Evolutionary conservation across 2,797 vertebrate genomes (phyloP).

Genomic region (Lithobates sylvaticus): DNA sequence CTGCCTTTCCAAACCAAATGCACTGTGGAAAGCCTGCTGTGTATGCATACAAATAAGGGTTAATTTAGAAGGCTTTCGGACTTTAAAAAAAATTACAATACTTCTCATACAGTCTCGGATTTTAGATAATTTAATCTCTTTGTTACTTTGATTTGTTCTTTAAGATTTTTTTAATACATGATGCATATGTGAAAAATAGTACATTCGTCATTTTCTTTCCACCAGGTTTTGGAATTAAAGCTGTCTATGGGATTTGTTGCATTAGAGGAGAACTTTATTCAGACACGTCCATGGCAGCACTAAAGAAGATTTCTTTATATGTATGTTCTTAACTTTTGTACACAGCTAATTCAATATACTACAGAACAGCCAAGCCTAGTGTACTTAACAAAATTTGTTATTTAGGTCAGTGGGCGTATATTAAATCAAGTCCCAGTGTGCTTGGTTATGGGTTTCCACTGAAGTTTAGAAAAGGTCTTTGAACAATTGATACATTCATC

Average conservation of each 20-base stretch:
- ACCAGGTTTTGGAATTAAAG: not conserved
- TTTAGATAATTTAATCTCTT: not conserved
- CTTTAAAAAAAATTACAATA: too few species aligned
- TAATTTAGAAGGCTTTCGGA: not conserved
- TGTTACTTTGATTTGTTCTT: not conserved
- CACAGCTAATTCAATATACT: conserved; percentile 24
- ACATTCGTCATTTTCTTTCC: not conserved
- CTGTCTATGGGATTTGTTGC: not conserved
- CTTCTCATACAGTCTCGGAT: too few species aligned
- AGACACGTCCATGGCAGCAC: not conserved
- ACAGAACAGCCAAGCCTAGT: conserved; percentile 16
- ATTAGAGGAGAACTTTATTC: not conserved
- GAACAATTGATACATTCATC: conserved; percentile 56
- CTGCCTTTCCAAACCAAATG: not conserved
- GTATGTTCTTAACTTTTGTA: conserved; percentile 16
- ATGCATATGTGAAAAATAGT: not conserved
- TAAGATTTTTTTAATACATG: not conserved
- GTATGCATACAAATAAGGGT: not conserved
- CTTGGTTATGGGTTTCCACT: conserved; percentile 24
- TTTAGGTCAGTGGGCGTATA: conserved; percentile 42
- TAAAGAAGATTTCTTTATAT: not conserved
- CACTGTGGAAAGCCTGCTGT: not conserved
- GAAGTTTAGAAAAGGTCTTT: conserved; percentile 35
- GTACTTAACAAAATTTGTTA: conserved; percentile 27
- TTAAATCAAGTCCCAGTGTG: conserved; percentile 39